phyloP scores from a whole-genome alignment of 2,797 vertebrate species.

The Borostomias antarcticus region DNA sequence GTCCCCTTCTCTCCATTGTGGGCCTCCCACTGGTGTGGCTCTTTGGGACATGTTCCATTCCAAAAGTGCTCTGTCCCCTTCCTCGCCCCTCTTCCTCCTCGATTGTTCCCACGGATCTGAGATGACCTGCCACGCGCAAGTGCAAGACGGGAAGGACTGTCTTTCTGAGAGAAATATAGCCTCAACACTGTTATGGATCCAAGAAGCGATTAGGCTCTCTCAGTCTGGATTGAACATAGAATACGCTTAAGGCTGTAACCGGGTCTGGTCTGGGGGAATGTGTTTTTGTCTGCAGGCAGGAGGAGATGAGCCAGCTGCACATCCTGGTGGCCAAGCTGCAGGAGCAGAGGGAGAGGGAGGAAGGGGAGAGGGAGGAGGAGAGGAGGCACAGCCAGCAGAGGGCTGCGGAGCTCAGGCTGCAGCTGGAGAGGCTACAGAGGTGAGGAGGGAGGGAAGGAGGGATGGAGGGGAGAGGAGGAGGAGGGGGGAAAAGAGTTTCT shows the following conservation, averaged over 20 bases:
- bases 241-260: no score
- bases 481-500: neutral
- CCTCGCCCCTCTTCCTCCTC: neutral
- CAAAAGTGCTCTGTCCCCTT: neutral
- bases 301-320: conserved; percentile 74
- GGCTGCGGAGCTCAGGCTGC: conserved; percentile 65
- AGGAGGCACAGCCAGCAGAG: conserved; percentile 51
- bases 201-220: no score
- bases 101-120: neutral
- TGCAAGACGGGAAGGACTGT: no score
- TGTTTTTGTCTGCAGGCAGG: conserved; percentile 51
- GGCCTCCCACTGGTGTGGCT: conserved; percentile 10
- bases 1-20: neutral
- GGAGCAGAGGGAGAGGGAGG: conserved; percentile 61
- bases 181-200: no score
- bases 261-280: no score
- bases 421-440: conserved; percentile 70
- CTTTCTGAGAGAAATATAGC: no score
- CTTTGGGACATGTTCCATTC: neutral
- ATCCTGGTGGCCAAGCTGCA: conserved; percentile 71
- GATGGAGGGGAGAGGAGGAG: neutral
- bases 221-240: no score
- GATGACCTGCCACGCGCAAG: neutral
- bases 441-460: conserved; percentile 41
- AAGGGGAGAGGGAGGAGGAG: conserved; percentile 55